Evolutionary conservation across 2,113 vertebrate species (phyloP), one percentile per base, ranked within the genome.

Genomic region (Xerus inauris): DNA sequence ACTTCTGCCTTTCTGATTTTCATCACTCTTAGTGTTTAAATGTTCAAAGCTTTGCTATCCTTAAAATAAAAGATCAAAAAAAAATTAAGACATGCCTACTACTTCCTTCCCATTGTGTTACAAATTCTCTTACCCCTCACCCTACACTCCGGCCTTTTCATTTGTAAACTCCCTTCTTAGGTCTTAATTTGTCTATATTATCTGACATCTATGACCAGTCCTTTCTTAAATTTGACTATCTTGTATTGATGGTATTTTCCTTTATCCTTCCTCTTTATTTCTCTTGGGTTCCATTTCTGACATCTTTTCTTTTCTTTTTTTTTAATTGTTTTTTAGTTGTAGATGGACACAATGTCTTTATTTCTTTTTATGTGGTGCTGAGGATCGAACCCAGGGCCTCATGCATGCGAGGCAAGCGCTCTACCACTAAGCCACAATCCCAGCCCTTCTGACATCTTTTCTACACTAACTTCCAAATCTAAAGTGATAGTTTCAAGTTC

Each of bases 21-120:
- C 76, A 75, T 85, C 72, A 51, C 20, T 40, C 40, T 86, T 86
- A 86, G 59, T 24, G 92, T 80, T 94, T 94, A 97, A 93, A 94
- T 73, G n/a, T 65, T 82, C 54, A 90, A 90, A 90, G 62, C n/a
- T 91, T 77, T 90, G 51, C 24, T 32, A 84, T 62, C 26, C 59
- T 91, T 83, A 85, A 94, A 87, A 94, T 79, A 82, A 54, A 91
- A 59, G 49, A 88, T 80, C 16, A 38, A 45, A 90, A 45, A 91
- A 45, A 83, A 73, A 82, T 72, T 88, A 90, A 83, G 51, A 90
- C 10, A 82, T 0, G 45, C 1, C 42, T 72, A 88, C 38, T 26
- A 84, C 16, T 26, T 67, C 24, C 80, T 92, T 92, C 26, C n/a
- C 64, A 65, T 45, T 54, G 22, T 57, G 14, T 47, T 90, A 94